phyloP scores from a whole-genome alignment of 2,797 vertebrate species.

The Neostethus bicornis region DNA sequence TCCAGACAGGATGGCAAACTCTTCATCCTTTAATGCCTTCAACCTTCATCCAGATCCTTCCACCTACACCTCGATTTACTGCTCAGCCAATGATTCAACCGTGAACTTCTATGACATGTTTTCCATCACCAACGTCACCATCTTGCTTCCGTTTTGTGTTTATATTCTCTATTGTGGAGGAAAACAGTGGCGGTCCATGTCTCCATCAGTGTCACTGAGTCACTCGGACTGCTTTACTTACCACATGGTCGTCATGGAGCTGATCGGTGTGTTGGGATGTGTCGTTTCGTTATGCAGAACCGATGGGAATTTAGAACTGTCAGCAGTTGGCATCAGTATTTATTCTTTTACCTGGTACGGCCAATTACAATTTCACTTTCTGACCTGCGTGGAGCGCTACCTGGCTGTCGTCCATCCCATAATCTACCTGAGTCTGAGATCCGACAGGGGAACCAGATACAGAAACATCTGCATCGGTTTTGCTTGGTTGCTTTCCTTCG shows the following conservation, averaged over 20 bases:
- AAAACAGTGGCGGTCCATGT: neutral
- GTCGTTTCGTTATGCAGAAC: neutral
- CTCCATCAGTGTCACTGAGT: constrained; percentile 1
- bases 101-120: too few species aligned
- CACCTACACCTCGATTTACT: too few species aligned
- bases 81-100: too few species aligned
- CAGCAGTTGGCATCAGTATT: neutral
- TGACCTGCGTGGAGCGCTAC: too few species aligned
- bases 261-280: neutral
- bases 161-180: constrained; percentile 12
- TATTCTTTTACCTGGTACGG: constrained; percentile 4
- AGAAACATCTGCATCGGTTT: neutral
- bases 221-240: constrained; percentile 21
- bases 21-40: too few species aligned
- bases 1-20: too few species aligned
- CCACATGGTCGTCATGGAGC: constrained; percentile 12
- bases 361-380: constrained; percentile 8
- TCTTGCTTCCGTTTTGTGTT: constrained; percentile 9
- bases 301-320: too few species aligned
- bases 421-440: constrained; percentile 8
- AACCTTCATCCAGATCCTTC: too few species aligned
- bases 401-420: constrained; percentile 4
- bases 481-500: too few species aligned
- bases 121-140: neutral
- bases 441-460: neutral